These are phyloP conservation scores for Augochlorella aurata DNA, from an alignment of 2,888 invertebrate genomes.

Conservation along the genomic window DNA sequence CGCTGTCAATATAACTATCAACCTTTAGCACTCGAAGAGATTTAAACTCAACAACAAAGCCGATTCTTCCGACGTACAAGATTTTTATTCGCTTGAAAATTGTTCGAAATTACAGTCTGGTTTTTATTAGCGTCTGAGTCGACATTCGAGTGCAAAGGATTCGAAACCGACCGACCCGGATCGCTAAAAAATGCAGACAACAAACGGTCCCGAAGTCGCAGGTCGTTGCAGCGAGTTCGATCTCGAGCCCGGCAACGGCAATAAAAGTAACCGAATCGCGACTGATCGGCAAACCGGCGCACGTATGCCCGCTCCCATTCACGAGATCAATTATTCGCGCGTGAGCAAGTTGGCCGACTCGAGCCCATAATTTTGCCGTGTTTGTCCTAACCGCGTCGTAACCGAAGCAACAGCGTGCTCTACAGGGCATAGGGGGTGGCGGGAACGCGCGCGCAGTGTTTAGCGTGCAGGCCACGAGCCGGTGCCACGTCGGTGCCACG, in stretches of 20 bases:
- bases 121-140: no score
- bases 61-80: no score
- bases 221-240: not conserved
- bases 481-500: no score
- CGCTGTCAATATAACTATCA: no score
- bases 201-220: not conserved
- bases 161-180: no score
- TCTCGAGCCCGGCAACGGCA: not conserved
- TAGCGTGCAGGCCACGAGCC: conserved; percentile 59
- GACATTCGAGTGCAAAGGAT: no score
- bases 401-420: conserved; percentile 54
- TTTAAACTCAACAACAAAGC: no score
- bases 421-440: conserved; percentile 28
- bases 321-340: conserved; percentile 56
- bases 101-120: no score
- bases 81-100: no score
- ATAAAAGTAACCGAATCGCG: conserved; percentile 26
- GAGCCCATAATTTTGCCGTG: conserved; percentile 52
- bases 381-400: conserved; percentile 59
- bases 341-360: conserved; percentile 49
- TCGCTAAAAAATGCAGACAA: not conserved
- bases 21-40: no score
- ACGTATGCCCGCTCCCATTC: conserved; percentile 49
- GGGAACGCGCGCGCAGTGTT: conserved; percentile 28
- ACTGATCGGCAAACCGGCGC: conserved; percentile 36